Conservation (phyloP, 64 coral and sea anemone genomes). For the Hydrozoanthus tunicans region DNA sequence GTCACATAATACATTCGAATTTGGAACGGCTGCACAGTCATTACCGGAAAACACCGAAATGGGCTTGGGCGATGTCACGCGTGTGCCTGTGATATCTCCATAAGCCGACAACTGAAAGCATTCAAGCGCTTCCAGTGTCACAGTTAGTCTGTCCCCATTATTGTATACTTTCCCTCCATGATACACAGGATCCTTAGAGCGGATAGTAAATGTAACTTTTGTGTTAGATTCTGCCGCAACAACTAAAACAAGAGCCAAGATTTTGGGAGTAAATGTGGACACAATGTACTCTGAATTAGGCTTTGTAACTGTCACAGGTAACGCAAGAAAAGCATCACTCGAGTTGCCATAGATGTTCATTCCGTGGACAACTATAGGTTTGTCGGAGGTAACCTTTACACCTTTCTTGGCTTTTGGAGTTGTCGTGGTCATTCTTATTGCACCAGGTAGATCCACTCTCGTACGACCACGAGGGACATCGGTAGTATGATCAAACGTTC, state of each 20-base stretch:
- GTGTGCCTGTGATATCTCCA: slow-evolving; percentile 70
- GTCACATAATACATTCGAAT: slow-evolving; percentile 27
- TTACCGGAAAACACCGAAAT: slow-evolving; percentile 85
- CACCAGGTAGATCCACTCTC: neutral
- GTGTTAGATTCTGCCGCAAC: slow-evolving; percentile 48
- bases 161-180: neutral
- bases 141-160: slow-evolving; percentile 4
- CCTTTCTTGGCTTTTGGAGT: slow-evolving; percentile 7
- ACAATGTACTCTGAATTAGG: slow-evolving; percentile 8
- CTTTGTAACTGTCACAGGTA: slow-evolving; percentile 1
- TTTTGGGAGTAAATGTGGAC: neutral
- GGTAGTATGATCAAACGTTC: neutral
- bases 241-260: slow-evolving; percentile 24
- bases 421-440: neutral
- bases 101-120: slow-evolving; percentile 17
- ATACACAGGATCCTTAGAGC: neutral
- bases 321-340: slow-evolving; percentile 21
- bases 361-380: slow-evolving; percentile 38
- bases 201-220: slow-evolving; percentile 1
- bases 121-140: slow-evolving; percentile 8
- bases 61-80: slow-evolving; percentile 56
- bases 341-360: slow-evolving; percentile 46
- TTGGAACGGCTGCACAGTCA: slow-evolving; percentile 75
- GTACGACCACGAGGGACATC: neutral
- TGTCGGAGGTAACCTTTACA: slow-evolving; percentile 27